Percentiles rank a stretch among this genome's conserved stretches.
Conservation (phyloP, 23 tunicate species). For the Trididemnum nubilum region DNA sequence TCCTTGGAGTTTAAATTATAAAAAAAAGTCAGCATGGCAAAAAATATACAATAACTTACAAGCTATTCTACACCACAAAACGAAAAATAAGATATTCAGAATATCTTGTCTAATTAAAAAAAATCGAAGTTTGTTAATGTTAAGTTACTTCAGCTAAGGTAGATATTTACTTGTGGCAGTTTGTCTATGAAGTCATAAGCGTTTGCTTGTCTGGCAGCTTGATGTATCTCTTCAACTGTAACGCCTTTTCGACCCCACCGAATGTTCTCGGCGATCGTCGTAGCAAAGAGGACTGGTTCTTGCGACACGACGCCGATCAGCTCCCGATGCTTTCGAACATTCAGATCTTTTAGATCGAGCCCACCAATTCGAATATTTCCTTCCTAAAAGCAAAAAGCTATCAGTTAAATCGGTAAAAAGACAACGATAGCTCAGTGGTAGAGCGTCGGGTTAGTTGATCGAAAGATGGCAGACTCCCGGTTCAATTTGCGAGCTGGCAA, state of each 20-base stretch:
- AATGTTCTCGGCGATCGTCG: slow-evolving; percentile 32
- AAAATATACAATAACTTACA: no score
- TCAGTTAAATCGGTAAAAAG: no score
- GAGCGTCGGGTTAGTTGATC: no score
- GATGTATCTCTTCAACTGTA: neutral
- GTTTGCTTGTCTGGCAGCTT: slow-evolving; percentile 30
- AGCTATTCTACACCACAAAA: no score
- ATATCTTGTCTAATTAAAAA: no score
- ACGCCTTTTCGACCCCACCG: slow-evolving; percentile 32
- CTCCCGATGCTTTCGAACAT: slow-evolving; percentile 12
- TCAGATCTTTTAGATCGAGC: neutral
- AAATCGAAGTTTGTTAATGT: no score
- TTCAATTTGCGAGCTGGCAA: no score
- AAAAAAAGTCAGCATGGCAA: no score
- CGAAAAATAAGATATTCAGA: no score
- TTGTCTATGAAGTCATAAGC: slow-evolving; percentile 32
- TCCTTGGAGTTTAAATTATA: no score
- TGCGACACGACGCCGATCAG: slow-evolving; percentile 32
- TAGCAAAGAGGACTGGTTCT: slow-evolving; percentile 30
- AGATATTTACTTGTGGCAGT: slow-evolving; percentile 15
- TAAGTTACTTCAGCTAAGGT: neutral
- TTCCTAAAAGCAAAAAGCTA: neutral
- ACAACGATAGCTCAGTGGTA: no score
- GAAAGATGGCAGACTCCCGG: no score
- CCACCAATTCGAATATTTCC: neutral